A percentile compares a stretch with the other conserved stretches of the same genome.
Evolutionary conservation across 2,113 vertebrate genomes (phyloP).

Genomic region (Mesembrinibis cayennensis): DNA sequence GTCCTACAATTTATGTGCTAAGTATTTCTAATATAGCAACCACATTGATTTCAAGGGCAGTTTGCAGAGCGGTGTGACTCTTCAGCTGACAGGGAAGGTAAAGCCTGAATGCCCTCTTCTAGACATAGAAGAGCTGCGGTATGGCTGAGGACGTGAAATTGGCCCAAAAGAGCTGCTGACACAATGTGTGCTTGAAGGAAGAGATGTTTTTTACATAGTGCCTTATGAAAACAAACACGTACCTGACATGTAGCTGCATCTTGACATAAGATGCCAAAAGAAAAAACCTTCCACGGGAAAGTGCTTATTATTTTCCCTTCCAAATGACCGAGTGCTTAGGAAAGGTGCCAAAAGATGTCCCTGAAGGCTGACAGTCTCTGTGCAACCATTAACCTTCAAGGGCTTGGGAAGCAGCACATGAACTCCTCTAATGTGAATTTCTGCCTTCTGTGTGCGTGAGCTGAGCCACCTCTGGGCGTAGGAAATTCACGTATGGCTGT

Average conservation of each 20-base stretch:
- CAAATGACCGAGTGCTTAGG: background rate
- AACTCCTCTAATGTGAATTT: background rate
- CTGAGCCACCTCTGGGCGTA: background rate
- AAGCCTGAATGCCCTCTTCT: background rate
- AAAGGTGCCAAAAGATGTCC: background rate
- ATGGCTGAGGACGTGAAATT: background rate
- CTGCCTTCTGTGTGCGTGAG: accelerated
- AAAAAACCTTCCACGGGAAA: background rate
- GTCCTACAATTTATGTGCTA: conserved; percentile 41
- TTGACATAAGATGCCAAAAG: background rate
- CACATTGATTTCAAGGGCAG: conserved; percentile 44
- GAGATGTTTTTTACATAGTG: background rate
- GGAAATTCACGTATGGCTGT: background rate
- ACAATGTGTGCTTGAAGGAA: background rate
- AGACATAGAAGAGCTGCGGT: background rate
- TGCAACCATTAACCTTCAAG: conserved; percentile 15
- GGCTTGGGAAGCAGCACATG: background rate
- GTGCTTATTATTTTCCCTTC: background rate
- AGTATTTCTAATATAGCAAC: conserved; percentile 19
- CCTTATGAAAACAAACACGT: conserved; percentile 7
- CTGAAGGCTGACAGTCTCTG: background rate
- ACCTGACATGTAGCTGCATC: background rate
- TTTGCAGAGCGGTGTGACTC: background rate
- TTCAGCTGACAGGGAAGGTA: conserved; percentile 44
- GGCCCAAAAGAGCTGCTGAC: background rate